Percentiles rank a stretch among this genome's conserved stretches.
phyloP scores from a whole-genome alignment of 2,888 invertebrate genomes.

The Napeogenes sylphis region DNA sequence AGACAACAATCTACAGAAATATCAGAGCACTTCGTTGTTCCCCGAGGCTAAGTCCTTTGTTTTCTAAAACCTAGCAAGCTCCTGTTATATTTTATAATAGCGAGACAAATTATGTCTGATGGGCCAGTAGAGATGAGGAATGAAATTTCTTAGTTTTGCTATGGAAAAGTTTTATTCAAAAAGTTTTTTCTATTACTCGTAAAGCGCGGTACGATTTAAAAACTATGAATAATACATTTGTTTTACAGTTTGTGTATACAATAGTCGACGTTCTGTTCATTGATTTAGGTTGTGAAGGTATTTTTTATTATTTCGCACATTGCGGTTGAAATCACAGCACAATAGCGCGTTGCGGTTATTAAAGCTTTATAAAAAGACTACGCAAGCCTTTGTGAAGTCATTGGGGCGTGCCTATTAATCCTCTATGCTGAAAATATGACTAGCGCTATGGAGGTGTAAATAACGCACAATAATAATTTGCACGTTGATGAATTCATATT shows the following conservation, averaged over 20 bases:
- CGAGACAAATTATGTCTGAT: slow-evolving; percentile 52
- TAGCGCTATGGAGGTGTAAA: slow-evolving; percentile 29
- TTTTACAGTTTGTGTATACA: neutral
- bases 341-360: slow-evolving; percentile 40
- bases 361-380: slow-evolving; percentile 56
- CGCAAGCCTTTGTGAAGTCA: slow-evolving; percentile 59
- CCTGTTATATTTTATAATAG: slow-evolving; percentile 68
- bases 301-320: slow-evolving; percentile 37
- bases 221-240: neutral
- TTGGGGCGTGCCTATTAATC: slow-evolving; percentile 56
- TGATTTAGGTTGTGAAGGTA: slow-evolving; percentile 21
- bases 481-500: slow-evolving; percentile 20
- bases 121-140: slow-evolving; percentile 37
- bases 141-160: slow-evolving; percentile 19
- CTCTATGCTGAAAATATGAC: slow-evolving; percentile 50
- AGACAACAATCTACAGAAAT: slow-evolving; percentile 57
- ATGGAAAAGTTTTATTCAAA: slow-evolving; percentile 15
- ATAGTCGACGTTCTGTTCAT: slow-evolving; percentile 1
- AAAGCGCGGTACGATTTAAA: neutral
- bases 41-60: slow-evolving; percentile 66
- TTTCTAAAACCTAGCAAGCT: slow-evolving; percentile 59
- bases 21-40: slow-evolving; percentile 65
- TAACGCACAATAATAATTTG: slow-evolving; percentile 25
- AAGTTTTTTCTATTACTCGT: neutral
- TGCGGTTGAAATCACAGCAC: slow-evolving; percentile 51